Conservation (phyloP, 1,140 invertebrate genomes). For the Mylabris phalerata region DNA sequence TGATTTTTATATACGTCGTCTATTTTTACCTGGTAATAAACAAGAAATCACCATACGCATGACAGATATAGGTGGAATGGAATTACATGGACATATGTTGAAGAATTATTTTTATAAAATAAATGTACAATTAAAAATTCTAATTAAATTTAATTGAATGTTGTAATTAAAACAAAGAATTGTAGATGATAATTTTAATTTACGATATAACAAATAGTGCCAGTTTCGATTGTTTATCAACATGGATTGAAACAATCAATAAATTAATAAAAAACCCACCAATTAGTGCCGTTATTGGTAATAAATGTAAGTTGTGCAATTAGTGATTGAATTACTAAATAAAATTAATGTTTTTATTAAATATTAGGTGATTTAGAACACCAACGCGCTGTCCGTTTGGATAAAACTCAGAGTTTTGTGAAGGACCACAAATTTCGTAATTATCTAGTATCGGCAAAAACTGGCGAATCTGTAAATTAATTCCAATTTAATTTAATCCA, state of each 20-base stretch:
- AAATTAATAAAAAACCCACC: constrained; percentile 50
- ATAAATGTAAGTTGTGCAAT: constrained; percentile 60
- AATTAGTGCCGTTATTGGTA: constrained; percentile 70
- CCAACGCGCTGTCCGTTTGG: constrained; percentile 68
- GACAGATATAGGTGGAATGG: constrained; percentile 78
- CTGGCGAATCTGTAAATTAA: constrained; percentile 73
- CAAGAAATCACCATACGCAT: constrained; percentile 67
- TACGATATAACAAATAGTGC: constrained; percentile 80
- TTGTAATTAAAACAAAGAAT: constrained; percentile 30
- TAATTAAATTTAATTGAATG: constrained; percentile 4
- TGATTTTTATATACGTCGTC: constrained; percentile 70
- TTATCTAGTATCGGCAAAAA: constrained; percentile 78
- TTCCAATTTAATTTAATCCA: background rate
- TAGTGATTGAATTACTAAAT: background rate
- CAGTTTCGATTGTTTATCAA: constrained; percentile 70
- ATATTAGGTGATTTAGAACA: constrained; percentile 72
- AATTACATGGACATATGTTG: constrained; percentile 69
- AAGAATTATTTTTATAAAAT: constrained; percentile 75
- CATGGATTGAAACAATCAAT: constrained; percentile 65
- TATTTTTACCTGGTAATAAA: constrained; percentile 55
- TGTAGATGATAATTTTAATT: constrained; percentile 73
- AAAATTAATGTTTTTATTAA: background rate
- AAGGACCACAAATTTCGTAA: constrained; percentile 66
- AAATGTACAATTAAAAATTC: constrained; percentile 53
- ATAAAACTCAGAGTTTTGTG: constrained; percentile 72